These are phyloP conservation scores for Ginglymostoma cirratum DNA, from an alignment of 2,113 vertebrate genomes.

Conservation along the genomic window DNA sequence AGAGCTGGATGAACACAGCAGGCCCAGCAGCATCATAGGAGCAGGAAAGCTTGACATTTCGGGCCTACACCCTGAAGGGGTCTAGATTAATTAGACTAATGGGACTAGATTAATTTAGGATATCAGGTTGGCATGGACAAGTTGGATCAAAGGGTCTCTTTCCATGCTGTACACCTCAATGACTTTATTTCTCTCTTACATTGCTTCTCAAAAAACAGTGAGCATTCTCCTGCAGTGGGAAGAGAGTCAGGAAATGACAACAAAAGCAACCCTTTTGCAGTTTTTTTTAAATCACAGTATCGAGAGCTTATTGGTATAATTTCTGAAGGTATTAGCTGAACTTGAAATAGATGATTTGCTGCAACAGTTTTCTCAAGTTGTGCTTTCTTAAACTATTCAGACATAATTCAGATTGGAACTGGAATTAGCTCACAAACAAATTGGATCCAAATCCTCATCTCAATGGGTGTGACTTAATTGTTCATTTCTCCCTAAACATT, in stretches of 20 bases:
- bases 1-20: too few relatives aligned
- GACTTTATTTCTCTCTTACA: background rate
- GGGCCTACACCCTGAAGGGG: too few relatives aligned
- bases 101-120: too few relatives aligned
- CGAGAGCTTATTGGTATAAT: background rate
- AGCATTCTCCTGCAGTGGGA: background rate
- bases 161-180: too few relatives aligned
- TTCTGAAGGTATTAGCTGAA: background rate
- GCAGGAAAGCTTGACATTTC: too few relatives aligned
- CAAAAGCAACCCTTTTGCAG: background rate
- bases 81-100: too few relatives aligned
- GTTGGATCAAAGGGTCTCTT: too few relatives aligned
- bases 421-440: background rate
- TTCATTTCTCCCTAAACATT: slow-evolving; percentile 46
- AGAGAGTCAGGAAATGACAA: background rate
- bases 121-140: too few relatives aligned
- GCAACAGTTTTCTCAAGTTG: background rate
- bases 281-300: background rate
- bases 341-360: slow-evolving; percentile 6
- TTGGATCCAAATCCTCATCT: background rate
- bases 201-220: background rate
- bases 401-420: slow-evolving; percentile 14
- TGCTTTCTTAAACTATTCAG: background rate
- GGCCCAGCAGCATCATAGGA: too few relatives aligned
- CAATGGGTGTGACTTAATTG: slow-evolving; percentile 31